Base-by-base conservation (phyloP, 2,888 invertebrate genomes). In the Eupithecia centaureata region DNA sequence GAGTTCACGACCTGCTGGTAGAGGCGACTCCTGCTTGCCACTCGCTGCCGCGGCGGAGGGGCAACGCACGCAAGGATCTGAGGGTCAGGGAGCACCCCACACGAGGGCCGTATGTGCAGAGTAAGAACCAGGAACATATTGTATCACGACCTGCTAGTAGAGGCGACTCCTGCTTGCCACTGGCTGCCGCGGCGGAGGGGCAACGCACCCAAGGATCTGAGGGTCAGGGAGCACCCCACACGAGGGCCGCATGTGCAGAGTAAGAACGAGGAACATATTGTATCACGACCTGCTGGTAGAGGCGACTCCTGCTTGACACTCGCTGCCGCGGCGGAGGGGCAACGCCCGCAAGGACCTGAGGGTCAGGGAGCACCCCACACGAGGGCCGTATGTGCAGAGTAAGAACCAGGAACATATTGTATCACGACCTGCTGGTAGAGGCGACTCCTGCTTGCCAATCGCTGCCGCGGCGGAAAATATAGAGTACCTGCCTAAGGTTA, bases 351-450 rank as follows among this genome's bases (percentile, higher is more conserved):
- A 92, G 68, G 92, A 93, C 62, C 92, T 97, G n/a, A 95, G 95
- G 76, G 95, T 97, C 47, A 89, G 97, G 65, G 97, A 97, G 86
- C 97, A 97, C 89, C 97, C 97, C 1, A 94, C 94, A 67, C 94
- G 94, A 74, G 97, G 97, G 71, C 96, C 97, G 15, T 97, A 96
- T 80, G 97, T 97, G 62, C 96, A 97, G 92, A 96, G 97, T 96
- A 85, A 91, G 88, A 76, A 32, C 28, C 18, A 30, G n/a, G 3
- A 56, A 5, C 42, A 13, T 18, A 42, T 18, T 18, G 7, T 25
- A 51, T 25, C 0, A 25, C 75, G 97, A 97, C 86, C 87, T 97
- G 69, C 86, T 97, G 66, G 90, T 90, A 8, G 90, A 91, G 59
- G 82, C 82, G 2, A 77, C 85, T 2, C 86, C 93, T 89, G 68